Evolutionary conservation across 1,140 invertebrate species (phyloP), one percentile per base, ranked within the genome.

Genomic region (Drosophila malerkotliana): DNA sequence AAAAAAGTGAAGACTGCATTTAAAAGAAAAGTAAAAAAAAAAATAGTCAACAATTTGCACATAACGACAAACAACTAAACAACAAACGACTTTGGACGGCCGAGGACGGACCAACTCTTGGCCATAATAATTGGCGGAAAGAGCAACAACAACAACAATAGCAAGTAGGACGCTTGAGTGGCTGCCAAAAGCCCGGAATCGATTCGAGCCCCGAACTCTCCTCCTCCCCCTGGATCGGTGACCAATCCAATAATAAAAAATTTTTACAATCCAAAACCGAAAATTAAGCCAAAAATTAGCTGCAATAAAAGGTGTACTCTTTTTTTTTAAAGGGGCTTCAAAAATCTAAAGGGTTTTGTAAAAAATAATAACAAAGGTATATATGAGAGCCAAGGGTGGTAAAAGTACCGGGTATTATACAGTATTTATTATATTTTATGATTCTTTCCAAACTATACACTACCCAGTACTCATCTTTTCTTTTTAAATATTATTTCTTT

Each of bases 51-150:
- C 76, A 72, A 79, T 76, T 57, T 79, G 77, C 79, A 52, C 48
- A 54, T 24, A 82, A 52, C 64, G 68, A 74, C 60, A 81, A 71
- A 71, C 76, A 56, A 63, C 37, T 30, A 58, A 59, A 10, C 64
- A 41, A 53, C 18, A 44, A 71, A 55, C 26, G 10, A 64, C 30
- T 52, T 59, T 45, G 32, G 54, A 51, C 60, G 44, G 52, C 51
- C 47, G 64, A 45, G 52, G 59, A 58, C 56, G 60, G 49, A 45
- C 60, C 60, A 32, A 10, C 55, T 52, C 57, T 66, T 53, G 59
- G 69, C 77, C 60, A 85, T 80, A 80, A 85, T 84, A 84, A 85
- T 84, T 77, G 81, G 61, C 73, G 77, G 72, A 61, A 73, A 75
- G 64, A 51, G n/a, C 57, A 72, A 51, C 67, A 58, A 48, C 39